Percentiles rank a stretch among this genome's conserved stretches.
Conservation (phyloP, 2,888 invertebrate genomes). For the Lasioglossum pauxillum region DNA sequence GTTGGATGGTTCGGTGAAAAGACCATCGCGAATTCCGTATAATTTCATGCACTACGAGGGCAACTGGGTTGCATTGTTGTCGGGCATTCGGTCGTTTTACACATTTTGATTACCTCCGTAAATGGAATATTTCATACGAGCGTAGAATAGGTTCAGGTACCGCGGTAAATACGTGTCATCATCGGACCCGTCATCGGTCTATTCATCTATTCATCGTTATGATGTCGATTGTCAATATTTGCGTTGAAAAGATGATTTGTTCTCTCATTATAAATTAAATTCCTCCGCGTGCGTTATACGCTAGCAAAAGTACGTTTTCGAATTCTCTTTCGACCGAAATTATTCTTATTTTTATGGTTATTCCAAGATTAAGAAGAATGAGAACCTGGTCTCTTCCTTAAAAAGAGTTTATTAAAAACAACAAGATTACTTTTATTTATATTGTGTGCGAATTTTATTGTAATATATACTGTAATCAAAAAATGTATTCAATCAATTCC, state of each 20-base stretch:
- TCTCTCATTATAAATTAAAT: not conserved
- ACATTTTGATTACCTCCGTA: conserved; percentile 65
- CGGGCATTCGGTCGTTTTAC: conserved; percentile 62
- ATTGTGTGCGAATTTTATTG: too few relatives aligned
- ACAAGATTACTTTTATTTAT: too few relatives aligned
- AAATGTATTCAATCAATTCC: too few relatives aligned
- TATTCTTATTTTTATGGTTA: too few relatives aligned
- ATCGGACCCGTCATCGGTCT: conserved; percentile 23
- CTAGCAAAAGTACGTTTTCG: not conserved
- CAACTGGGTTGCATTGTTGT: conserved; percentile 63
- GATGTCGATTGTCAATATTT: conserved; percentile 6
- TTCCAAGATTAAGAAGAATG: too few relatives aligned
- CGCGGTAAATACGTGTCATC: conserved; percentile 57
- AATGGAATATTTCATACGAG: conserved; percentile 28
- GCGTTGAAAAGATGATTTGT: not conserved
- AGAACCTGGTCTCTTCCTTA: too few relatives aligned
- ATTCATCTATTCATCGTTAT: conserved; percentile 19
- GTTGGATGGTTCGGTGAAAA: conserved; percentile 48
- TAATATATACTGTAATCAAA: too few relatives aligned
- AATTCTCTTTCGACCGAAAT: too few relatives aligned
- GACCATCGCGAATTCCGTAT: conserved; percentile 58
- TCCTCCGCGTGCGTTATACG: not conserved
- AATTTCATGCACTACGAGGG: conserved; percentile 38
- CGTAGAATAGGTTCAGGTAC: conserved; percentile 7
- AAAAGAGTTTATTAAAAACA: too few relatives aligned